phyloP scores from a whole-genome alignment of 1,140 invertebrate genomes.

The Sitobion miscanthi region DNA sequence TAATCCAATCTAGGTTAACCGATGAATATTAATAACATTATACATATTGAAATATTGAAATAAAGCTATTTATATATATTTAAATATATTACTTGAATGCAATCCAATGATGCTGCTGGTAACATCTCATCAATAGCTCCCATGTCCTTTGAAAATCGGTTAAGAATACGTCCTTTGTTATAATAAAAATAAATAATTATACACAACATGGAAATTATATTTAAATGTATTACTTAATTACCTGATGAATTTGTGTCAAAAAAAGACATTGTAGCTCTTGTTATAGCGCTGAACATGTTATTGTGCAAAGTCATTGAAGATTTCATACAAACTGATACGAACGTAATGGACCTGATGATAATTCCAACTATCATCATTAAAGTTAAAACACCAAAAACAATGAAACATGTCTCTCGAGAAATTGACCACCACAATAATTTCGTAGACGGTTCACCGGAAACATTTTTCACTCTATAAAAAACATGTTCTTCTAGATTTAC shows the following conservation, averaged over 20 bases:
- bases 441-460: neutral
- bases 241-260: conserved; percentile 84
- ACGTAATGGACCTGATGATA: conserved; percentile 71
- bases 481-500: conserved; percentile 64
- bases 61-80: too few relatives aligned
- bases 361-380: conserved; percentile 68
- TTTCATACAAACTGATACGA: conserved; percentile 80
- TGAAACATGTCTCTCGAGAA: conserved; percentile 64
- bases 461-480: neutral
- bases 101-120: conserved; percentile 80
- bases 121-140: conserved; percentile 85
- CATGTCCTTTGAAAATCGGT: conserved; percentile 80
- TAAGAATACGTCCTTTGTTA: conserved; percentile 71
- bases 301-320: conserved; percentile 83
- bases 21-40: neutral
- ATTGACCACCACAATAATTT: conserved; percentile 31
- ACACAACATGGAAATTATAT: neutral
- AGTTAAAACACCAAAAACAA: conserved; percentile 70
- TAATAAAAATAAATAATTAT: conserved; percentile 58
- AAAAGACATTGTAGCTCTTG: conserved; percentile 83
- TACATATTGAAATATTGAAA: neutral
- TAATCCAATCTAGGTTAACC: neutral
- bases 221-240: conserved; percentile 53
- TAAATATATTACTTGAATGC: conserved; percentile 67
- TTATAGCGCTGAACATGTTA: conserved; percentile 80